Percentiles rank a stretch among this genome's conserved stretches.
phyloP scores from a whole-genome alignment of 1,140 invertebrate genomes.

The Diploscapter pachys region DNA sequence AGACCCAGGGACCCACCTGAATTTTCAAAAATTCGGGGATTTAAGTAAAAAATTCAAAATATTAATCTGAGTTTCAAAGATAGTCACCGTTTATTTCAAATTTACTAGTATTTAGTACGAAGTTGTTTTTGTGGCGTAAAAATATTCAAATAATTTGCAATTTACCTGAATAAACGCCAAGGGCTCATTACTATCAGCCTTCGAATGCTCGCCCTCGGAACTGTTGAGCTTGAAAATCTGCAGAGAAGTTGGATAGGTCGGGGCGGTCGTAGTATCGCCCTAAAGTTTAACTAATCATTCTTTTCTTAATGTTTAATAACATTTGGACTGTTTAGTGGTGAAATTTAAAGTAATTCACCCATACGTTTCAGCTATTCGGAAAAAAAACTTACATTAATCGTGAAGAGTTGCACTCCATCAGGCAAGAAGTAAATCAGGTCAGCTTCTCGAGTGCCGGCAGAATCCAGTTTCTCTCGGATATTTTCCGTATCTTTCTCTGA shows the following conservation, averaged over 20 bases:
- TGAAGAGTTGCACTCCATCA: slow-evolving; percentile 41
- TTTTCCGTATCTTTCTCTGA: neutral
- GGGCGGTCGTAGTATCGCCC: slow-evolving; percentile 37
- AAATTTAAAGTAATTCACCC: neutral
- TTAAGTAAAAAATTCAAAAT: too few relatives aligned
- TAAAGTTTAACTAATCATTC: slow-evolving; percentile 9
- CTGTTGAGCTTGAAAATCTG: slow-evolving; percentile 32
- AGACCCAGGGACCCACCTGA: slow-evolving; percentile 40
- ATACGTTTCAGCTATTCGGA: neutral
- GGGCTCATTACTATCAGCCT: slow-evolving; percentile 1
- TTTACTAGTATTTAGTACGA: too few relatives aligned
- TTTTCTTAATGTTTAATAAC: too few relatives aligned
- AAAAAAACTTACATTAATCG: slow-evolving; percentile 28
- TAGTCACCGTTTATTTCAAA: too few relatives aligned
- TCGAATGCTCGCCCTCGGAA: neutral
- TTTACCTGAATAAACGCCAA: slow-evolving; percentile 19
- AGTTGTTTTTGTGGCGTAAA: too few relatives aligned
- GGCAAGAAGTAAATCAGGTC: slow-evolving; percentile 40
- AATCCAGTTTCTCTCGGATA: slow-evolving; percentile 30
- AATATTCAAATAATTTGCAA: too few relatives aligned
- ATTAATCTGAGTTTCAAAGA: too few relatives aligned
- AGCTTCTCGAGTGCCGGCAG: slow-evolving; percentile 33
- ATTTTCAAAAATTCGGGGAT: neutral
- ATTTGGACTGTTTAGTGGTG: too few relatives aligned
- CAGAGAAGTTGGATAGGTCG: slow-evolving; percentile 37